phyloP scores from a whole-genome alignment of 2,797 vertebrate species.

The Orestias chungarensis region DNA sequence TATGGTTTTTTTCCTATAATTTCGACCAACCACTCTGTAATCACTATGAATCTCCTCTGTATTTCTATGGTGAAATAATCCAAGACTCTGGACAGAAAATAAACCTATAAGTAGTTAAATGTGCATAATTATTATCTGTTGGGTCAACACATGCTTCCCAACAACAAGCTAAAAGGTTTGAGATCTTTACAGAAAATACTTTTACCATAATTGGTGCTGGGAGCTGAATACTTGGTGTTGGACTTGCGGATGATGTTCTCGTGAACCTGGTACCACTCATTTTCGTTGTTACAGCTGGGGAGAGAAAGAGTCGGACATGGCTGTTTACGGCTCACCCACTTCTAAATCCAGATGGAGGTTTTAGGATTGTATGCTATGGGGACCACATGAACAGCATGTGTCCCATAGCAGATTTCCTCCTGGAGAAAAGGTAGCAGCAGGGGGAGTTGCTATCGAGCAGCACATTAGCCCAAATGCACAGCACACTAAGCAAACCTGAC shows the following conservation, averaged over 20 bases:
- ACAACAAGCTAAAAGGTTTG: neutral
- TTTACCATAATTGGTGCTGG: conserved; percentile 98
- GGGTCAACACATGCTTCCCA: neutral
- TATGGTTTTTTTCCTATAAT: neutral
- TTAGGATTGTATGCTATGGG: conserved; percentile 51
- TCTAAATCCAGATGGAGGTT: conserved; percentile 69
- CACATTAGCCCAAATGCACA: conserved; percentile 78
- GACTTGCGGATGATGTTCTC: conserved; percentile 99
- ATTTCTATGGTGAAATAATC: neutral
- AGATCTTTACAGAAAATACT: conserved; percentile 7
- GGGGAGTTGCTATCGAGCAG: conserved; percentile 76
- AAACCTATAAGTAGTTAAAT: neutral
- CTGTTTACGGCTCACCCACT: conserved; percentile 58
- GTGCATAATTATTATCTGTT: neutral
- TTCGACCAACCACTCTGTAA: neutral
- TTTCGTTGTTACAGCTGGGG: conserved; percentile 97
- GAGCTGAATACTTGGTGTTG: conserved; percentile 98
- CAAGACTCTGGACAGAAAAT: neutral
- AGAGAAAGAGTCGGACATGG: conserved; percentile 54
- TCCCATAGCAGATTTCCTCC: conserved; percentile 75
- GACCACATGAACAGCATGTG: conserved; percentile 73
- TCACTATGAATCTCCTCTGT: neutral
- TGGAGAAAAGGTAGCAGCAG: conserved; percentile 77
- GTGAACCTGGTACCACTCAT: conserved; percentile 97
- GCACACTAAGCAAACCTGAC: conserved; percentile 78